A percentile compares a stretch with the other conserved stretches of the same genome.
Conservation (phyloP, 2,797 vertebrate genomes). For the Sebastiscus albofasciatus region DNA sequence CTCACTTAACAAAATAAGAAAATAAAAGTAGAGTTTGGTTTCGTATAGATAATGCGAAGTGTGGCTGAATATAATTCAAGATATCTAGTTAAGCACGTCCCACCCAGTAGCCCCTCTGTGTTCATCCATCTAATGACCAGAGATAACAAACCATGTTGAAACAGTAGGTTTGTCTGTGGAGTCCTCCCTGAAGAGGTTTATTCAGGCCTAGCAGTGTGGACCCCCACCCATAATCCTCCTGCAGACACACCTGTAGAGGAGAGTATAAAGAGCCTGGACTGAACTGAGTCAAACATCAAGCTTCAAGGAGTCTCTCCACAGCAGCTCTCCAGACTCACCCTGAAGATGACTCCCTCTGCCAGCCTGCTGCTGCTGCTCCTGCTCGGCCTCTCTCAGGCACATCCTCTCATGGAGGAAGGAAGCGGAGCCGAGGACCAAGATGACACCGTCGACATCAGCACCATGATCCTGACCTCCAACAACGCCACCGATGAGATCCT, state of each 20-base stretch:
- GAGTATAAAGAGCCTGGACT: slow-evolving; percentile 52
- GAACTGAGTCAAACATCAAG: slow-evolving; percentile 26
- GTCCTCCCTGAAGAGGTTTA: slow-evolving; percentile 34
- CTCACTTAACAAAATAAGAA: background rate
- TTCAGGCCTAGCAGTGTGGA: slow-evolving; percentile 34
- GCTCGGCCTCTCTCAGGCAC: slow-evolving; percentile 47
- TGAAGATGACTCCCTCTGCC: slow-evolving; percentile 38
- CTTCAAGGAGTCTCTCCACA: slow-evolving; percentile 37
- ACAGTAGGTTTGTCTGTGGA: slow-evolving; percentile 22
- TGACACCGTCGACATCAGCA: slow-evolving; percentile 23
- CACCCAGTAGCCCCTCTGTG: background rate
- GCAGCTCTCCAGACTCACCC: slow-evolving; percentile 27
- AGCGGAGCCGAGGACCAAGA: background rate
- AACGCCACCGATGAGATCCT: slow-evolving; percentile 13
- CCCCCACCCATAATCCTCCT: background rate
- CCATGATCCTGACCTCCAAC: slow-evolving; percentile 57
- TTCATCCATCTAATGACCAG: background rate
- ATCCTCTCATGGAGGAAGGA: slow-evolving; percentile 24
- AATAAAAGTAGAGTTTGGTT: background rate
- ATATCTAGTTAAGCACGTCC: background rate
- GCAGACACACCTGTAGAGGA: slow-evolving; percentile 27
- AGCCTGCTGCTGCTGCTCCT: slow-evolving; percentile 50
- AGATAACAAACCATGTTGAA: slow-evolving; percentile 14
- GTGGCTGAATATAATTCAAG: background rate
- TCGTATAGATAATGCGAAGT: background rate